Base-by-base conservation (phyloP, 1,140 invertebrate species). In the Parapsyche elsis region DNA sequence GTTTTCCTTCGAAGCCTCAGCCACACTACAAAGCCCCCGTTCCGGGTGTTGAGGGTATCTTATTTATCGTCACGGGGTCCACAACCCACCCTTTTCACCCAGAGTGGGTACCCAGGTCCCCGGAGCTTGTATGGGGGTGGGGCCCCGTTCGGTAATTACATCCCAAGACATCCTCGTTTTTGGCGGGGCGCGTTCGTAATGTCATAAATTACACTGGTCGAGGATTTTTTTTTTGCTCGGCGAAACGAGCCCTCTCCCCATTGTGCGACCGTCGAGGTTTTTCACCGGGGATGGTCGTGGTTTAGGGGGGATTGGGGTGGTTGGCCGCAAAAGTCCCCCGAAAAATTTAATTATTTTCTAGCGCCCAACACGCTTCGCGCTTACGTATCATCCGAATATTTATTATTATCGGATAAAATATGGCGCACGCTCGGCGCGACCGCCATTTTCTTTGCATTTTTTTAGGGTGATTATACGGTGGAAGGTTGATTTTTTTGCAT, bases 381-480 rank as follows among this genome's bases (percentile, higher is more conserved):
- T 64, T 74, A 64, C 71, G 79, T 67, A 80, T 80, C 79, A 80
- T 80, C 79, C 79, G 79, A 80, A 80, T 80, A 80, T 80, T 80
- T 80, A 80, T 80, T 80, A 80, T 80, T 80, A 80, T 80, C 79
- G 79, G 79, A 76, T 80, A 80, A 80, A 76, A 80, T 80, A 80
- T 30, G 79, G 71, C 78, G 16, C n/a, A 19, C 44, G 73, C n/a
- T 23, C 44, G 38, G 45, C 46, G 49, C 49, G 1, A 12, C 38
- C 10, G 73, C 44, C 44, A 46, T 75, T 23, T 75, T 49, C 38
- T 19, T 53, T 24, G 19, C 9, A 38, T 73, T 73, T 73, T 73
- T 73, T 73, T 26, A 38, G 7, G 7, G 30, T 38, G 30, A 38
- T 4, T 7, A 7, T 38, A 38, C 30, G 30, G 1, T 38, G 2